Conservation (phyloP, 2,888 invertebrate species). For the Himalopsyche kuldschensis region DNA sequence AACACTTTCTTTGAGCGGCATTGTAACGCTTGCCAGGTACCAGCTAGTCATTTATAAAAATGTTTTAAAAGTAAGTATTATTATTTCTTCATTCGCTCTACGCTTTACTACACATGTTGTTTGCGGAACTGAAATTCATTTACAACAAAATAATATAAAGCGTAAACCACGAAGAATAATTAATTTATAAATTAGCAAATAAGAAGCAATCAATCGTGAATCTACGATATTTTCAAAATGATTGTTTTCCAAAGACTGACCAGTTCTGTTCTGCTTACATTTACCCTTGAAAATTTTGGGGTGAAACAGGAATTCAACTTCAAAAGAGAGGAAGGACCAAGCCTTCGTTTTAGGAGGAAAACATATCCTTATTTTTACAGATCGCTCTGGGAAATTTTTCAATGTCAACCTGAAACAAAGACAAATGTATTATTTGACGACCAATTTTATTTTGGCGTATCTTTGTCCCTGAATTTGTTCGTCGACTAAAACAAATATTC, state of each 20-base stretch:
- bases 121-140: too few relatives aligned
- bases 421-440: background rate
- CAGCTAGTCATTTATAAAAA: too few relatives aligned
- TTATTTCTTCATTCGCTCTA: too few relatives aligned
- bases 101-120: too few relatives aligned
- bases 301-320: background rate
- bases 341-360: background rate
- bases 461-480: too few relatives aligned
- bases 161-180: too few relatives aligned
- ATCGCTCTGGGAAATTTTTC: background rate
- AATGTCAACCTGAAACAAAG: background rate
- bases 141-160: too few relatives aligned
- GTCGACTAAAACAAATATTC: too few relatives aligned
- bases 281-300: slow-evolving; percentile 29
- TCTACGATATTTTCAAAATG: slow-evolving; percentile 23
- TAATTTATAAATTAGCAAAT: background rate
- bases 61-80: too few relatives aligned
- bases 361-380: background rate
- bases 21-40: too few relatives aligned
- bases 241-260: slow-evolving; percentile 18
- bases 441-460: background rate
- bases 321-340: background rate
- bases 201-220: background rate
- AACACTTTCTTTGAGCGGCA: too few relatives aligned
- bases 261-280: slow-evolving; percentile 9